These are phyloP conservation scores for Labia minor DNA, from an alignment of 2,888 invertebrate species.

Conservation along the genomic window DNA sequence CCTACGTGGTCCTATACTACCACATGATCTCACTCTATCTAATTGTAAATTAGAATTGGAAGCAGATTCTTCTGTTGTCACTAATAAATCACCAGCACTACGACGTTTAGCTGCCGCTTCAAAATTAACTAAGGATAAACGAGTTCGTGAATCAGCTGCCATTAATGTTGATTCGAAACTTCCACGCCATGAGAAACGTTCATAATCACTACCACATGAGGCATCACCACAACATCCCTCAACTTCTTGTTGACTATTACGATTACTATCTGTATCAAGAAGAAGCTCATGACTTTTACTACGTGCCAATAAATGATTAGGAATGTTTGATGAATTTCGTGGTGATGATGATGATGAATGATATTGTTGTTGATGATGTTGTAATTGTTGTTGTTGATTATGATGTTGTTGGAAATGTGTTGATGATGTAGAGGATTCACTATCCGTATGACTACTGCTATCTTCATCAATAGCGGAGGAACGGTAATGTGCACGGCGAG, in stretches of 20 bases:
- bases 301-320: constrained; percentile 50
- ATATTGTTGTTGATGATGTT: no score
- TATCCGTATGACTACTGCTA: constrained; percentile 60
- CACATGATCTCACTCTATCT: constrained; percentile 66
- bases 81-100: constrained; percentile 72
- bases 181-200: constrained; percentile 83
- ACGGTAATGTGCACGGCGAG: constrained; percentile 18
- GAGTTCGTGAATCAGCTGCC: constrained; percentile 76
- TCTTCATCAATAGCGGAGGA: constrained; percentile 47
- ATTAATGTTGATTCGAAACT: constrained; percentile 85
- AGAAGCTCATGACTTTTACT: constrained; percentile 74
- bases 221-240: constrained; percentile 29
- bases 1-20: constrained; percentile 63
- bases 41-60: constrained; percentile 66
- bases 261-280: constrained; percentile 44
- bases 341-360: neutral
- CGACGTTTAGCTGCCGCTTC: constrained; percentile 50
- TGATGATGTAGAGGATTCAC: constrained; percentile 34
- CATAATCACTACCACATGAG: constrained; percentile 40
- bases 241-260: constrained; percentile 41
- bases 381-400: no score
- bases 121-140: constrained; percentile 45
- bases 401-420: neutral
- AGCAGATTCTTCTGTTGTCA: constrained; percentile 49
- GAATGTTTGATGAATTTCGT: neutral